Evolutionary conservation across 2,888 invertebrate genomes (phyloP).

Genomic region (Chouioia cunea): DNA sequence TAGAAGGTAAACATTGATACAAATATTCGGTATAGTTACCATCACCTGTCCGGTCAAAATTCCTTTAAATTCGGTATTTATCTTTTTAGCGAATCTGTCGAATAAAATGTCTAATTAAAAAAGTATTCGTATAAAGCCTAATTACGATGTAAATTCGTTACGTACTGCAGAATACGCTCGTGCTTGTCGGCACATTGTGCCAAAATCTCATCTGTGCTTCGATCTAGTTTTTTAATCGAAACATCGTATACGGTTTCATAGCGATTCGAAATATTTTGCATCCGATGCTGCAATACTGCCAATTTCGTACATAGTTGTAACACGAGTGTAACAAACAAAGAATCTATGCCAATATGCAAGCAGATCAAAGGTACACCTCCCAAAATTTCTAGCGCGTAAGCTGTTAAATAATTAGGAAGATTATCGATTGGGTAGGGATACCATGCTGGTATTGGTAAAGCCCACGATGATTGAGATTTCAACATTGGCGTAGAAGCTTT

Average conservation of each 20-base stretch:
- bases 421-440: conserved; percentile 40
- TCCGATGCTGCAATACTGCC: conserved; percentile 29
- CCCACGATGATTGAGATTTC: conserved; percentile 16
- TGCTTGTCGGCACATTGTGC: conserved; percentile 24
- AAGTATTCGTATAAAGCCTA: background rate
- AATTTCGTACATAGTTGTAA: conserved; percentile 34
- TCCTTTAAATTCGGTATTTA: conserved; percentile 33
- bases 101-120: background rate
- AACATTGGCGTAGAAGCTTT: conserved; percentile 34
- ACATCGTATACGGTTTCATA: background rate
- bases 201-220: background rate
- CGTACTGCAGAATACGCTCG: conserved; percentile 28
- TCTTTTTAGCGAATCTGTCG: conserved; percentile 25
- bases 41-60: conserved; percentile 31
- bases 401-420: conserved; percentile 18
- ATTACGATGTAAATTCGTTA: too few relatives aligned
- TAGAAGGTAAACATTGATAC: conserved; percentile 42
- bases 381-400: conserved; percentile 32
- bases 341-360: conserved; percentile 37
- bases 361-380: conserved; percentile 39
- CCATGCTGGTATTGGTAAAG: conserved; percentile 40
- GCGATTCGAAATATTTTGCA: conserved; percentile 1
- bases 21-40: conserved; percentile 39
- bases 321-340: conserved; percentile 38
- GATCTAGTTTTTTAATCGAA: background rate